Conservation (phyloP, 2,797 vertebrate genomes). For the Manis javanica region DNA sequence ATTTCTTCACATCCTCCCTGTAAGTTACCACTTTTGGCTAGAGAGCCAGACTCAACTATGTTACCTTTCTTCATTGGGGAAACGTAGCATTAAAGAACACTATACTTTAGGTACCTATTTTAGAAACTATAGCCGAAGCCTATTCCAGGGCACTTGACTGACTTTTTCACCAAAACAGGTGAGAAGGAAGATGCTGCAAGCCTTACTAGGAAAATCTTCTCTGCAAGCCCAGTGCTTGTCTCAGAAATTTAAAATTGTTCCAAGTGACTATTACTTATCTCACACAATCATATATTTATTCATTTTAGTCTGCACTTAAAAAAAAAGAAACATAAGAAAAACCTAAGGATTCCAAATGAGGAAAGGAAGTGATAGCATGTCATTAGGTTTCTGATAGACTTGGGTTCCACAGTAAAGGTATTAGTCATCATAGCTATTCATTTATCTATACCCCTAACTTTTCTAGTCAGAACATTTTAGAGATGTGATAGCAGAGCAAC, state of each 20-base stretch:
- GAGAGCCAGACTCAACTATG: neutral
- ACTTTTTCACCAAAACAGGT: neutral
- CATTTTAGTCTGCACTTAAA: neutral
- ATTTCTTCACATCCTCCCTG: neutral
- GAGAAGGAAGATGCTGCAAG: neutral
- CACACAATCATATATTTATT: neutral
- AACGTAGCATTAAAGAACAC: neutral
- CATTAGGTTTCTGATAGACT: neutral
- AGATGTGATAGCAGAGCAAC: slow-evolving; percentile 32
- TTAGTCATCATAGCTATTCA: neutral
- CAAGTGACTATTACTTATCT: neutral
- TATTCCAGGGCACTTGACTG: neutral
- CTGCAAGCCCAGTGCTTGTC: neutral
- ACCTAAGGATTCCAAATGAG: neutral
- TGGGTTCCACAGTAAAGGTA: neutral
- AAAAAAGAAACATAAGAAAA: neutral
- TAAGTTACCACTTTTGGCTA: neutral
- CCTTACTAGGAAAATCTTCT: neutral
- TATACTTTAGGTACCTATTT: neutral
- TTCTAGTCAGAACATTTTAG: neutral
- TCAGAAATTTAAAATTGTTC: neutral
- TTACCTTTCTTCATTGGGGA: neutral
- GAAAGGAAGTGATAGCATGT: neutral
- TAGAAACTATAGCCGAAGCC: neutral
- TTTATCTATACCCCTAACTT: neutral